Base-by-base conservation (phyloP, 2,888 invertebrate species). In the Anorthoa munda region DNA sequence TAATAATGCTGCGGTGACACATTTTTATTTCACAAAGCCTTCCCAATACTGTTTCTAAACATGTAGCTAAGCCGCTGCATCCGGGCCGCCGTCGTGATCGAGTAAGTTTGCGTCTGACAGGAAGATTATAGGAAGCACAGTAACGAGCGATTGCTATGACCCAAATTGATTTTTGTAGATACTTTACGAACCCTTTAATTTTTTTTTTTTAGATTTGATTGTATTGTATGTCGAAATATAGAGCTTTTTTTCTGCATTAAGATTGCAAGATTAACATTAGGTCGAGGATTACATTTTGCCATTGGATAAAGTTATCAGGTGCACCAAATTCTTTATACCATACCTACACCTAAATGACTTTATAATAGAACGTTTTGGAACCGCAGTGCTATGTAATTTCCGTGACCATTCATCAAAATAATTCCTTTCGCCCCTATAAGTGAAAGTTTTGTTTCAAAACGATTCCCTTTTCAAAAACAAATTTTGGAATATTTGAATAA, bases 91-190 rank as follows among this genome's bases (percentile, higher is more conserved):
- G 67, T 59, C 79, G 74, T 89, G 89, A 90, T 91, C 90, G 89
- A 89, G 86, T 88, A 84, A 84, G 91, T 90, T 92, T 92, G 92
- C 89, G 90, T 91, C 89, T 93, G 94, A 94, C 94, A 94, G 93
- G 90, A 87, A 92, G 93, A 93, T 94, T 94, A 94, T 93, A 91
- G 90, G 90, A 90, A 90, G 90, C 89, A 90, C 88, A 88, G 88
- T 89, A 90, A 91, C 91, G 89, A 90, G 87, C 86, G 90, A 89
- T 91, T 88, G 89, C 89, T 91, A 84, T 89, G 90, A 92, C 90
- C 91, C 85, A 87, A 90, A 92, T 92, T 71, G 69, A 82, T 82
- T 79, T 50, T 73, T 75, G 72, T 69, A 64, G 39, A 12, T 66
- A 60, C 68, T 51, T 69, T 58, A 77, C 39, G 46, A 59, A 53